Conservation (phyloP, 2,888 invertebrate species). For the Orthosia gothica region DNA sequence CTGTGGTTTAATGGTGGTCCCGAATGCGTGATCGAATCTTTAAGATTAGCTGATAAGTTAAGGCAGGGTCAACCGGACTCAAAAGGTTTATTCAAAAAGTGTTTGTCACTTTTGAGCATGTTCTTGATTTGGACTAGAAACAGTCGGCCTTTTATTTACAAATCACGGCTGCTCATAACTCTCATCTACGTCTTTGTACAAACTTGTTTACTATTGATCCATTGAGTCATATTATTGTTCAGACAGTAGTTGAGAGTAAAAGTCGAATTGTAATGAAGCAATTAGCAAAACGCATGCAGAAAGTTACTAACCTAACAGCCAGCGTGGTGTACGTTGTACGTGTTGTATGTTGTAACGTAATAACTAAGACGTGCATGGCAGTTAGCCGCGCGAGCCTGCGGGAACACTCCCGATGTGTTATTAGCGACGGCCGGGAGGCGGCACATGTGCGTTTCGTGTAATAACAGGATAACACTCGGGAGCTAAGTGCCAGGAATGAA, state of each 20-base stretch:
- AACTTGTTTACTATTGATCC: not conserved
- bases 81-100: too few species aligned
- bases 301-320: not conserved
- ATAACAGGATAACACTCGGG: slow-evolving; percentile 29
- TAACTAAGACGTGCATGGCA: not conserved
- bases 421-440: slow-evolving; percentile 23
- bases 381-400: not conserved
- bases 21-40: not conserved
- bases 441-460: slow-evolving; percentile 30
- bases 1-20: not conserved
- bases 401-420: slow-evolving; percentile 18
- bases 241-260: not conserved
- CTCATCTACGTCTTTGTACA: not conserved
- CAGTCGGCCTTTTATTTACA: not conserved
- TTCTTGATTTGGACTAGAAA: not conserved
- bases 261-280: slow-evolving; percentile 1
- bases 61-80: too few species aligned
- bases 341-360: slow-evolving; percentile 2
- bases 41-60: not conserved
- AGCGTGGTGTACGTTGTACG: not conserved
- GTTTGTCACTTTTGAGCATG: too few species aligned
- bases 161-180: not conserved
- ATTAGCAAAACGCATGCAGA: not conserved
- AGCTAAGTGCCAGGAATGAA: not conserved
- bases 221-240: too few species aligned